Percentiles rank a stretch among this genome's conserved stretches.
phyloP scores from a whole-genome alignment of 2,888 invertebrate genomes.

The Strigamia transsilvanica region DNA sequence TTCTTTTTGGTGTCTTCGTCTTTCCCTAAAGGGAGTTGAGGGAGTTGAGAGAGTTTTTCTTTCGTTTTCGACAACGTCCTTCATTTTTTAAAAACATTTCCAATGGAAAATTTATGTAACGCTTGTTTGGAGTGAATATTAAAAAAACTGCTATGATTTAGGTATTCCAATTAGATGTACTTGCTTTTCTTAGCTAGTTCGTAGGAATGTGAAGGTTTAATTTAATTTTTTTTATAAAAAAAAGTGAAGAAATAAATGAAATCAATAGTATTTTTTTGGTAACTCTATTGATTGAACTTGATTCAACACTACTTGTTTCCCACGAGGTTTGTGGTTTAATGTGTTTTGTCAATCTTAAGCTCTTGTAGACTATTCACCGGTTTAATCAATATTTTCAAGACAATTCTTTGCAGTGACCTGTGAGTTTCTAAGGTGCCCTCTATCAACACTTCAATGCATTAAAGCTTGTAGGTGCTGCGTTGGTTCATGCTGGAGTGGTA shows the following conservation, averaged over 20 bases:
- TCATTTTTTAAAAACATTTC: not conserved
- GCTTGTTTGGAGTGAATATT: not conserved
- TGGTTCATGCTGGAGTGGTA: constrained; percentile 32
- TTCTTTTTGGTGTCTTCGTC: constrained; percentile 37
- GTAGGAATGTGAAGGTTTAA: not conserved
- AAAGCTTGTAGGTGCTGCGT: constrained; percentile 12
- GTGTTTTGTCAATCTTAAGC: constrained; percentile 43
- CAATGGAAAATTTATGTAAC: constrained; percentile 14
- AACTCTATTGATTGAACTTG: constrained; percentile 3
- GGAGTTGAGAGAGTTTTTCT: not conserved
- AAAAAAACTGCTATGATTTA: not conserved
- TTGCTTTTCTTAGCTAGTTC: not conserved
- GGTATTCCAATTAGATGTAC: not conserved
- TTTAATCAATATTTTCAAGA: constrained; percentile 45
- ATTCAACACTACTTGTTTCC: constrained; percentile 14
- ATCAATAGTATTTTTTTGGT: constrained; percentile 24
- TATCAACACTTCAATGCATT: constrained; percentile 45
- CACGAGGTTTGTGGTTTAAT: constrained; percentile 45
- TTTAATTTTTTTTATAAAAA: not conserved
- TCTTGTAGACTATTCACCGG: constrained; percentile 5
- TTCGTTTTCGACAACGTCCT: constrained; percentile 21
- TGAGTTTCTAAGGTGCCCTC: constrained; percentile 28
- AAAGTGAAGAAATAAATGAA: not conserved
- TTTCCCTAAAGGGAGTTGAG: constrained; percentile 38
- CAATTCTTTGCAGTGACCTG: constrained; percentile 40